Evolutionary conservation across 2,797 vertebrate genomes (phyloP).

Genomic region (Caiman crocodilus): DNA sequence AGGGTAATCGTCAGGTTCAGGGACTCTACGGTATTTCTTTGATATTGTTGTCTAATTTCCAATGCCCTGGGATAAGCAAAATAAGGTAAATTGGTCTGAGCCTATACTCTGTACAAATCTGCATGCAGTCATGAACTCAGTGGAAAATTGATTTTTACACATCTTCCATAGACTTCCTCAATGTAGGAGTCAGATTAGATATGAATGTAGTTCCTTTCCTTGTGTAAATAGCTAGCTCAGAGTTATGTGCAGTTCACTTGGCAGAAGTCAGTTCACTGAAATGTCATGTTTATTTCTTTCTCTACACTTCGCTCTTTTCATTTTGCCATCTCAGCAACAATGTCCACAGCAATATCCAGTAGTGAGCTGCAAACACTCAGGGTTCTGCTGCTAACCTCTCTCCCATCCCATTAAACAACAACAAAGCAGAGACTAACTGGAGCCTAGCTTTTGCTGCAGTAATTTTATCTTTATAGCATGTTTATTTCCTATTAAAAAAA

Average conservation of each 20-base stretch:
- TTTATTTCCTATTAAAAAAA: not conserved
- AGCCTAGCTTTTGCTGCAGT: conserved; percentile 15
- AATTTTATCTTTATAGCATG: not conserved
- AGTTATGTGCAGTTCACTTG: not conserved
- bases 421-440: conserved; percentile 18
- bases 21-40: not conserved
- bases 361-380: not conserved
- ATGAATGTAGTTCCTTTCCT: not conserved
- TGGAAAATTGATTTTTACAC: not conserved
- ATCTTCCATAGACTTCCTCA: not conserved
- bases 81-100: not conserved
- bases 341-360: fast-evolving
- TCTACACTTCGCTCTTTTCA: not conserved
- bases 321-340: not conserved
- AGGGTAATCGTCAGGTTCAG: not conserved
- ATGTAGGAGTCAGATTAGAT: not conserved
- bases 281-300: not conserved
- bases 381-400: not conserved
- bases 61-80: not conserved
- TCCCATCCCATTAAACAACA: not conserved
- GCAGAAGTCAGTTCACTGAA: not conserved
- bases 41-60: not conserved
- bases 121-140: not conserved
- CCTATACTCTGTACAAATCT: fast-evolving
- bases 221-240: not conserved